Base-by-base conservation (phyloP, 2,797 vertebrate species). In the Dipus sagitta region DNA sequence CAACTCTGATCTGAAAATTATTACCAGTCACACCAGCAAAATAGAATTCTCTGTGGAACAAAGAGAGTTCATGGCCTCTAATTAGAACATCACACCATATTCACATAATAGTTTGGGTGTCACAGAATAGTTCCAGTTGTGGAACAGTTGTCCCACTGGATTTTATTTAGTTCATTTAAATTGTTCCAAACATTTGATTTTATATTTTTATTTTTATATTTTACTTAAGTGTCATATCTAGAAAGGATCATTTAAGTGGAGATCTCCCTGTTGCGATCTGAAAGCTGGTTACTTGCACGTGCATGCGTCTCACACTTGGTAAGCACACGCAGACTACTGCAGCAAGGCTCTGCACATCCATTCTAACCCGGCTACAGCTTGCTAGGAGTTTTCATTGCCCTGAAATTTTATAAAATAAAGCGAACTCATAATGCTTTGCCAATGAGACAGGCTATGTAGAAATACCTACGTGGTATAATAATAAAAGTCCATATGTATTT, bases 101-200 rank as follows among this genome's bases (percentile, higher is more conserved):
- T 91, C 30, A 28, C 67, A 74, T 15, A 58, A 77, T 47, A 47
- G 47, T 47, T 81, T 62, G 85, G 78, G 82, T 74, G 64, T 58
- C 68, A 91, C 9, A 67, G 60, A 85, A 85, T 15, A 85, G 26
- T 62, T 90, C 65, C 20, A 30, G 79, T 52, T 67, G 58, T 54
- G 42, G 88, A 78, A 28, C 74, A 13, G 90, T 91, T 70, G 68
- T 34, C 92, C 24, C 24, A 64, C 13, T 64, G 23, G 26, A 79
- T 82, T 95, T 81, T 87, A 94, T 95, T 81, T 87, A 94, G 88
- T 71, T 87, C 70, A 89, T 42, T 67, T 85, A 93, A 86, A 62
- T 20, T 71, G 1, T 52, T 70, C 26, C 13, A 92, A 93, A 47
- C 34, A 72, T 68, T 81, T 32, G 10, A 84, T 62, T 76, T 38